These are phyloP conservation scores for Eupithecia abbreviata DNA, from an alignment of 2,888 invertebrate species.

Conservation along the genomic window DNA sequence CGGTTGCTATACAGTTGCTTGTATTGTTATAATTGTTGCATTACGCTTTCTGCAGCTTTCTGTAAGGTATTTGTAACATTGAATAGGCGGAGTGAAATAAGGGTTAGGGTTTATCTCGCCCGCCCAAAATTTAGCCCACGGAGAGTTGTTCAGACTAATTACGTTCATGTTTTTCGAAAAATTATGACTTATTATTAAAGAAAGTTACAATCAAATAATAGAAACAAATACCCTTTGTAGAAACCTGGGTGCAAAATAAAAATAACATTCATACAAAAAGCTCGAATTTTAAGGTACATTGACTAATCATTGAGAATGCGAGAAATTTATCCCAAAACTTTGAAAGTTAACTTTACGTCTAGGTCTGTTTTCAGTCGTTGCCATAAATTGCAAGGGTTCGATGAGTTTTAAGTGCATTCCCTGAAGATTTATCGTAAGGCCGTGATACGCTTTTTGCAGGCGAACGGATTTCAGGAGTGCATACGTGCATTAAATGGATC, in stretches of 20 bases:
- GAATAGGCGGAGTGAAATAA: not conserved
- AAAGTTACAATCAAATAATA: too few relatives aligned
- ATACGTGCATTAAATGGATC: constrained; percentile 41
- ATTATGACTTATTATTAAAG: not conserved
- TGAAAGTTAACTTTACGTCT: not conserved
- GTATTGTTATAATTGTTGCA: constrained; percentile 13
- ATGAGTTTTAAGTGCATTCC: constrained; percentile 59
- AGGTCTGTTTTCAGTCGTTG: constrained; percentile 38
- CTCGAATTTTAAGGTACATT: not conserved
- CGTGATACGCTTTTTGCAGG: constrained; percentile 63
- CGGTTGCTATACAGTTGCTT: not conserved
- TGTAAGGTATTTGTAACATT: not conserved
- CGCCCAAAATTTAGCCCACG: not conserved
- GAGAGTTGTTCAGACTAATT: not conserved
- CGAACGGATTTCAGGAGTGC: constrained; percentile 61
- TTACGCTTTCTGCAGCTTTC: not conserved
- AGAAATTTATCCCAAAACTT: not conserved
- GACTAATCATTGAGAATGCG: not conserved
- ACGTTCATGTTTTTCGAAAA: not conserved
- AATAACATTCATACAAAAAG: not conserved
- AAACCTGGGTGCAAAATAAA: not conserved
- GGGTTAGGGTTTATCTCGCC: not conserved
- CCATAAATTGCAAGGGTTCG: constrained; percentile 52
- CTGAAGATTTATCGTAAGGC: constrained; percentile 71
- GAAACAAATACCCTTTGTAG: not conserved